These are phyloP conservation scores for Zosterops hypoxanthus DNA, from an alignment of 2,113 vertebrate genomes.

Conservation along the genomic window DNA sequence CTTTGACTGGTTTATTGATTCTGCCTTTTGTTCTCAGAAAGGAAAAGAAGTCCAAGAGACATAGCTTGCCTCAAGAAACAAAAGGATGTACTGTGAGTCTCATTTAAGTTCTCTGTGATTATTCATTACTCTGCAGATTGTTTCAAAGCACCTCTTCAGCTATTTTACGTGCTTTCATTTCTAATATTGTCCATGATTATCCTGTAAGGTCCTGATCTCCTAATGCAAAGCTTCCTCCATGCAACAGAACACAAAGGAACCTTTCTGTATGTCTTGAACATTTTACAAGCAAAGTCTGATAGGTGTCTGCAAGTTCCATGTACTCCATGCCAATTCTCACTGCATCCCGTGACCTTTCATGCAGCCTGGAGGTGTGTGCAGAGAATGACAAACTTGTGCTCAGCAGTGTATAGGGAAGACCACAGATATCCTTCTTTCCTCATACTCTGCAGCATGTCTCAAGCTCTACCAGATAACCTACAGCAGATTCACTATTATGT, in stretches of 20 bases:
- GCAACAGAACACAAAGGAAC: background rate
- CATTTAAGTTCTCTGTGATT: background rate
- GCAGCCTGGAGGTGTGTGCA: background rate
- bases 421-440: background rate
- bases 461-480: background rate
- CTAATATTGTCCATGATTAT: background rate
- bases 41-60: background rate
- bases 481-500: background rate
- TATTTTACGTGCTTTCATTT: background rate
- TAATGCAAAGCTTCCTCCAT: background rate
- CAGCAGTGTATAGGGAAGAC: background rate
- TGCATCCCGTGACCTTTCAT: background rate
- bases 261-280: background rate
- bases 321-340: background rate
- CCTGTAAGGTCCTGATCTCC: background rate
- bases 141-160: background rate
- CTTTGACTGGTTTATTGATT: constrained; percentile 26
- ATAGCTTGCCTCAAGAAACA: background rate
- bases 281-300: background rate
- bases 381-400: background rate
- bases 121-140: background rate
- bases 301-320: background rate
- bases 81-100: background rate
- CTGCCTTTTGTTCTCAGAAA: constrained; percentile 37
- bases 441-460: background rate